These are phyloP conservation scores for Ormyrus nitidulus DNA, from an alignment of 2,888 invertebrate species.

Conservation along the genomic window DNA sequence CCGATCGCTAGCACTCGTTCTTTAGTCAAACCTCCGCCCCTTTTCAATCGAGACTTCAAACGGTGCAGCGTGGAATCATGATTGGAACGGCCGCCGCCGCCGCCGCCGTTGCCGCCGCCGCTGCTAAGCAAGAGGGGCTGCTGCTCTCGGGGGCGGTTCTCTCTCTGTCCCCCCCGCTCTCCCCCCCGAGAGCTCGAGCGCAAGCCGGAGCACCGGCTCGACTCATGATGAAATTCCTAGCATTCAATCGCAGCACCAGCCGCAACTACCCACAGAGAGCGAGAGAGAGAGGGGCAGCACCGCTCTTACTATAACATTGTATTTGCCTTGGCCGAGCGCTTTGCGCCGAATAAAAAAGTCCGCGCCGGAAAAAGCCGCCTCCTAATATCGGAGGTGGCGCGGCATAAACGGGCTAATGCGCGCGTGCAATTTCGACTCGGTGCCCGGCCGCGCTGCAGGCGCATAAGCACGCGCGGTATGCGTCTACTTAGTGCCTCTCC, in stretches of 20 bases:
- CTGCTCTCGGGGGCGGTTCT: slow-evolving; percentile 67
- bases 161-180: slow-evolving; percentile 62
- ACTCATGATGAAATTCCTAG: slow-evolving; percentile 76
- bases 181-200: slow-evolving; percentile 42
- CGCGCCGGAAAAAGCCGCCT: too few relatives aligned
- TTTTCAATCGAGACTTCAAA: slow-evolving; percentile 76
- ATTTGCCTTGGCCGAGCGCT: slow-evolving; percentile 2
- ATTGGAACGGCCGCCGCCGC: slow-evolving; percentile 73
- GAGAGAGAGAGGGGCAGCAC: not conserved
- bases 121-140: slow-evolving; percentile 72
- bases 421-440: slow-evolving; percentile 28
- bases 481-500: slow-evolving; percentile 63
- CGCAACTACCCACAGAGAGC: slow-evolving; percentile 65
- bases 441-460: not conserved
- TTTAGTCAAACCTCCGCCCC: slow-evolving; percentile 75
- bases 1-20: slow-evolving; percentile 73
- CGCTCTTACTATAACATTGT: not conserved
- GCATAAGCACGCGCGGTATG: slow-evolving; percentile 48
- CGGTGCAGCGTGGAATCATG: slow-evolving; percentile 75
- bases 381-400: not conserved
- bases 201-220: slow-evolving; percentile 61
- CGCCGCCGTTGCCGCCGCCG: slow-evolving; percentile 46
- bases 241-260: slow-evolving; percentile 74
- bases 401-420: not conserved
- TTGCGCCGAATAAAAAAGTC: too few relatives aligned